These are phyloP conservation scores for Ceyx margarethae DNA, from an alignment of 2,113 vertebrate genomes.

Conservation along the genomic window DNA sequence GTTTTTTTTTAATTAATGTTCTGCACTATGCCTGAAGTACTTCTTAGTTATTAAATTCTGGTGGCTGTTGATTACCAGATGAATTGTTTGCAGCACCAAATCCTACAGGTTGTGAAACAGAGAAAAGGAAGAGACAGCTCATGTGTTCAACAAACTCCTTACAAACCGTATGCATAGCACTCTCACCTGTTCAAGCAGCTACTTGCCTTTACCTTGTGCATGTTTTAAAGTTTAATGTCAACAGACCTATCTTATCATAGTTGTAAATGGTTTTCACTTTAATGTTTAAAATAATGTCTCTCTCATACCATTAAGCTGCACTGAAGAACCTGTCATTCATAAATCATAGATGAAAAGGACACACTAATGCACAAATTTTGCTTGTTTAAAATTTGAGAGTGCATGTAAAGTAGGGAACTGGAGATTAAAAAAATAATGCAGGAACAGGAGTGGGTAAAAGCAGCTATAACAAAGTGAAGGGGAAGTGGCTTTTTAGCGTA, in stretches of 20 bases:
- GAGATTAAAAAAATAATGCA: slow-evolving; percentile 92
- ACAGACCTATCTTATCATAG: slow-evolving; percentile 93
- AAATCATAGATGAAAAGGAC: slow-evolving; percentile 90
- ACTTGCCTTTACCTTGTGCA: slow-evolving; percentile 82
- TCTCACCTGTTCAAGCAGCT: slow-evolving; percentile 71
- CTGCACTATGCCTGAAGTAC: background rate
- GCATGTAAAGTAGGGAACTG: slow-evolving; percentile 86
- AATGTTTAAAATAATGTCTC: slow-evolving; percentile 99
- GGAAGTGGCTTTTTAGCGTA: slow-evolving; percentile 85
- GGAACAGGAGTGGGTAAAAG: slow-evolving; percentile 81
- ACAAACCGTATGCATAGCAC: background rate
- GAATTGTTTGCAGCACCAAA: background rate
- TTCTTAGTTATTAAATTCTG: background rate
- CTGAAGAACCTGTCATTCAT: slow-evolving; percentile 86
- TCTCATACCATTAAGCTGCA: slow-evolving; percentile 91
- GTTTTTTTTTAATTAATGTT: background rate
- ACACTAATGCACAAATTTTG: slow-evolving; percentile 93
- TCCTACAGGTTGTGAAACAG: slow-evolving; percentile 30
- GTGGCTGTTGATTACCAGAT: background rate
- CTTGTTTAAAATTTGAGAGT: slow-evolving; percentile 87
- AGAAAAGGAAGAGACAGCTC: slow-evolving; percentile 24
- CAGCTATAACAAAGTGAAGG: slow-evolving; percentile 72
- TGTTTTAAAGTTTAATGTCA: slow-evolving; percentile 93
- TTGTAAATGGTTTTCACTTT: slow-evolving; percentile 98
- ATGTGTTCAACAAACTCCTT: slow-evolving; percentile 55